Base-by-base conservation (phyloP, 2,113 vertebrate genomes). In the Glareola pratincola region DNA sequence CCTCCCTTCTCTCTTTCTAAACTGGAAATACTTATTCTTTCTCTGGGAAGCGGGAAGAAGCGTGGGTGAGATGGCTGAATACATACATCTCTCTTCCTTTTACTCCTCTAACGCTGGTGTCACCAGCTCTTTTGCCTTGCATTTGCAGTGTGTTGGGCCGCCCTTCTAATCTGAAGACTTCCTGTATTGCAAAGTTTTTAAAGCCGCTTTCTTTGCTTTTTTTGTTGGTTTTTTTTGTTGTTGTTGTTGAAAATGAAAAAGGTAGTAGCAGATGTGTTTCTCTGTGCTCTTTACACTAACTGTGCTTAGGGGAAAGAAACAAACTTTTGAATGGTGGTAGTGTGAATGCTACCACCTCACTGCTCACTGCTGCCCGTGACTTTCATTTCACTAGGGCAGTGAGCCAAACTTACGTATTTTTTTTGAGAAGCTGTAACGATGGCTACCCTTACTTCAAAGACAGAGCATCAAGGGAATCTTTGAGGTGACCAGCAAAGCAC, bases 11-110 rank as follows among this genome's bases (percentile, higher is more conserved):
- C 32, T 53, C 36, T 81, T 93, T 53, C 47, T 94, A 5, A 85
- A 85, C 45, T 39, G 14, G 16, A 57, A 71, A 21, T 59, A 37
- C 9, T 71, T 76, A 16, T n/a, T 92, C n/a, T 60, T 85, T 41
- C 22, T 48, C 20, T 88, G 66, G 22, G 43, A 88, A 92, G 12
- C 1, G 1, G n/a, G 22, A 78, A 36, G 32, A 71, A 85, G 17
- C 0, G 0, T 69, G 50, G 14, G 36, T 69, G 59, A 50, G 26
- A 6, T 47, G 14, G 9, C 8, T 43, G 10, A 77, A 62, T 60
- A 54, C 18, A 30, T 57, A 64, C 5, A 16, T 56, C 26, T 81
- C 18, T 72, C 36, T 57, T 73, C 11, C 45, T 76, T 86, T 82
- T 37, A 21, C 9, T 68, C 10, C 13, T 59, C 15, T 68, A 36